Evolutionary conservation across 2,113 vertebrate genomes (phyloP), one percentile per base, ranked within the genome.

Genomic region (Mesembrinibis cayennensis): DNA sequence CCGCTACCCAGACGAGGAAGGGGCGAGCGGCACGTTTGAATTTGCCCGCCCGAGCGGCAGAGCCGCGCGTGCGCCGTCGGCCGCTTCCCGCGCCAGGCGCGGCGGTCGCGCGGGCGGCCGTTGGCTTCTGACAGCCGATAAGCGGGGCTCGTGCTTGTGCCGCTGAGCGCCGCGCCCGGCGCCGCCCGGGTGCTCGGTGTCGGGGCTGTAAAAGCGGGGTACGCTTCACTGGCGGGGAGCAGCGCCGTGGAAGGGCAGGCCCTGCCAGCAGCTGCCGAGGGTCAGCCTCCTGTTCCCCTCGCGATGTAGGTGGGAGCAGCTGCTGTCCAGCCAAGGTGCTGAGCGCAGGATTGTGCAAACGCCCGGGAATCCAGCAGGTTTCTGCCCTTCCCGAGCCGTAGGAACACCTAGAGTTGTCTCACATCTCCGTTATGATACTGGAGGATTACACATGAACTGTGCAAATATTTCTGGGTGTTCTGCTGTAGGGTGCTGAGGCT

Each of bases 231-330:
- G 38, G 1, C 11, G 0, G 22, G 30, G 7, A 1, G 0, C 1
- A 5, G n/a, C 9, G 0, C 1, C 25, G 1, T 1, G 17, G 44
- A 7, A 14, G n/a, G 10, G 21, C 18, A 1, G 26, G 32, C 32
- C 8, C 30, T 5, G 29, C 1, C 3, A 3, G 25, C 26, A 3
- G 8, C 32, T 10, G 21, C 27, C 13, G 2, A 2, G 2, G 5
- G 34, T 1, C 14, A 9, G 38, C 13, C 19, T 2, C 8, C 0
- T 3, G 5, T 20, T 15, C 5, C 0, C 23, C 1, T 5, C 8
- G 2, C 4, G 5, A 0, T 5, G 1, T 0, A 0, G 38, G 1
- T 0, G 0, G 38, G 6, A 3, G 6, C n/a, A 1, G 40, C 40
- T 12, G 38, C 32, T 7, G 11, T 1, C 4, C 6, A 2, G 34